Base-by-base conservation (phyloP, 2,888 invertebrate species). In the Caenorhabditis sulstoni region DNA sequence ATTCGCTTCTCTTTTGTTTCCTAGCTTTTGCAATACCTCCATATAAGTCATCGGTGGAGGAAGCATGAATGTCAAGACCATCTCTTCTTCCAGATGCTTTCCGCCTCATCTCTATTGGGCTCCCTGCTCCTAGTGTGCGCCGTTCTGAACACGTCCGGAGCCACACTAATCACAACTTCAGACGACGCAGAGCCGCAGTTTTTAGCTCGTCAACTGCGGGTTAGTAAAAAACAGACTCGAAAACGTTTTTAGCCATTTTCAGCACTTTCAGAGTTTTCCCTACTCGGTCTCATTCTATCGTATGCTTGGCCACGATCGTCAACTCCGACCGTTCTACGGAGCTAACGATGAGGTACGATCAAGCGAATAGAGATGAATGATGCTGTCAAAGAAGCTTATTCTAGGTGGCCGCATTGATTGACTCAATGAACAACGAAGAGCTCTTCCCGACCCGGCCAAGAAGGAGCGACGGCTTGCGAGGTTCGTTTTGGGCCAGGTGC, bases 201-300 rank as follows among this genome's bases (percentile, higher is more conserved):
- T 50, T 22, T 44, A 29, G 23, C 44, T 12, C 57, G 66, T 23
- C 75, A 75, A 35, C n/a, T 67, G 45, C 52, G 75, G 67, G 75
- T 75, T 20, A 49, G 8, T 35, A 35, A 14, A 11, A 37, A 11
- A 37, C 37, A 37, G 37, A 37, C 37, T 8, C 37, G 37, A 37
- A 37, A 41, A 11, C 14, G 7, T 41, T 11, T 41, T 11, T 18
- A 22, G n/a, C n/a, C 16, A 39, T 1, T 20, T 52, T 62, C 20
- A 64, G 58, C 61, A 70, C 45, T 67, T 86, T 74, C 85, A 86
- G 86, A 84, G 81, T 52, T 87, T 87, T 57, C 86, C 86, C 3
- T 87, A 87, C 79, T 86, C 86, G 44, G 79, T 87, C 18, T 80
- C 84, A 1, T 84, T 81, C 68, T 83, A 85, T 22, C 74, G 83